These are phyloP conservation scores for Phalacrocorax brasilianus DNA, from an alignment of 2,113 vertebrate genomes.

Conservation along the genomic window DNA sequence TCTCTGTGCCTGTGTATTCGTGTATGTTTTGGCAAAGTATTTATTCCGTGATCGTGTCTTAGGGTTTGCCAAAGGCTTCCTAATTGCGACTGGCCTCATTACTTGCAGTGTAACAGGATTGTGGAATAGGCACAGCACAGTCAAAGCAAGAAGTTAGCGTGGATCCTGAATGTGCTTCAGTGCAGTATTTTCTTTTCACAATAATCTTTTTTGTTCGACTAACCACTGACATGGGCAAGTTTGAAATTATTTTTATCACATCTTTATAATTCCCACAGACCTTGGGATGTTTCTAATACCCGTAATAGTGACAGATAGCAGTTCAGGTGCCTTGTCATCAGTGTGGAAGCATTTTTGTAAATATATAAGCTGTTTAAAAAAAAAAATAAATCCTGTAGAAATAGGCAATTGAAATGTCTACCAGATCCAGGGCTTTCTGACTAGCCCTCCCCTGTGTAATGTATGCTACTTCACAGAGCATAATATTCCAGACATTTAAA, in stretches of 20 bases:
- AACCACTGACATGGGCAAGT: not conserved
- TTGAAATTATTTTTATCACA: not conserved
- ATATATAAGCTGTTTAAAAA: not conserved
- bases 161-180: not conserved
- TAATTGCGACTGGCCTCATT: not conserved
- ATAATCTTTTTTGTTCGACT: not conserved
- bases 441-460: not conserved
- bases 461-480: not conserved
- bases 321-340: not conserved
- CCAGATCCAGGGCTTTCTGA: not conserved
- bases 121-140: not conserved
- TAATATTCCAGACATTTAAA: not conserved
- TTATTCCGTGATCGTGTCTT: not conserved
- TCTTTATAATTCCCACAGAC: not conserved
- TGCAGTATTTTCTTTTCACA: not conserved
- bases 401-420: not conserved
- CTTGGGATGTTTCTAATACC: not conserved
- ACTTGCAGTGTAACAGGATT: not conserved
- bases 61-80: not conserved
- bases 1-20: fast-evolving
- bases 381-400: not conserved
- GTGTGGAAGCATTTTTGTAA: not conserved
- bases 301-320: not conserved
- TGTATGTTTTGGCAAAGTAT: not conserved
- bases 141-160: not conserved